Conservation (phyloP, 2,797 vertebrate species). For the Xenops minutus region DNA sequence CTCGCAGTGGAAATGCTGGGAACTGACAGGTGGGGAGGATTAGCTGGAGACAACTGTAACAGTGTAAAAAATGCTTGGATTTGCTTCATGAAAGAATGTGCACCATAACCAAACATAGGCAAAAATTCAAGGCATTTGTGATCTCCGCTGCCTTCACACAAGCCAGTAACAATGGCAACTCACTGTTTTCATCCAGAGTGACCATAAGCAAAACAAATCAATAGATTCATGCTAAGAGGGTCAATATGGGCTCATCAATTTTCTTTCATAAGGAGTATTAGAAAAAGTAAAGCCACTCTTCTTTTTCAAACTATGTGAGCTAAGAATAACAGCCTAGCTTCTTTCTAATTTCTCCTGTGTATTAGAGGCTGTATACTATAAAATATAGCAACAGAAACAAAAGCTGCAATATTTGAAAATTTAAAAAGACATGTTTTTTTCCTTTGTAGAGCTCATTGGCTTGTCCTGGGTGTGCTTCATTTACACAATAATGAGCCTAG, state of each 20-base stretch:
- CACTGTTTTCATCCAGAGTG: neutral
- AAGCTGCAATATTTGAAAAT: neutral
- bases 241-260: neutral
- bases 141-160: neutral
- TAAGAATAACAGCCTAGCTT: neutral
- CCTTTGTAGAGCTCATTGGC: conserved; percentile 84
- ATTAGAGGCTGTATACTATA: neutral
- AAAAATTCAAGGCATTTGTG: neutral
- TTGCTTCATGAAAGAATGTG: neutral
- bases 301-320: neutral
- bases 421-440: neutral
- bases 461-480: conserved; percentile 89
- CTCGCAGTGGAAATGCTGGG: neutral
- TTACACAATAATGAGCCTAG: conserved; percentile 88
- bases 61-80: neutral
- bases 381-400: neutral
- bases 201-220: neutral
- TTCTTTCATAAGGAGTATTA: neutral
- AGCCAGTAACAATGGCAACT: neutral
- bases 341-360: neutral
- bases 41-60: neutral
- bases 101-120: neutral
- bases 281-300: neutral
- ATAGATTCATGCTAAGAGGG: neutral
- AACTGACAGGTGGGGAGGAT: neutral